Evolutionary conservation across 1,140 invertebrate species (phyloP), one percentile per base, ranked within the genome.

Genomic region (Drosophila aff.): DNA sequence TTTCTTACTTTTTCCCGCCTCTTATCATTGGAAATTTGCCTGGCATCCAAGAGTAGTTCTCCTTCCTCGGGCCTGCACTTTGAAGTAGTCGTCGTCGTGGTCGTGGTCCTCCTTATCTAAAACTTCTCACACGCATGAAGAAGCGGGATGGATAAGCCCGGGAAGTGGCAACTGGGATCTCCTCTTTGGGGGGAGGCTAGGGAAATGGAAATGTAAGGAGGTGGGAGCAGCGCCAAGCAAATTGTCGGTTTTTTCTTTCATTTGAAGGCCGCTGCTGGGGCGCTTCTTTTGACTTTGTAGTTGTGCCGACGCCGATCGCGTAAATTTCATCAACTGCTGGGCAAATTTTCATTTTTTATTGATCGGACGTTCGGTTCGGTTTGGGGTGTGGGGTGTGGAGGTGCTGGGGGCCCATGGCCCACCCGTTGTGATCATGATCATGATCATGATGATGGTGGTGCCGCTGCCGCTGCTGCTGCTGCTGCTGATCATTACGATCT

Each of bases 321-420:
- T 90, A 89, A 90, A 90, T 89, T 89, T 89, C 85, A 90, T 90
- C 85, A 90, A 89, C 81, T 90, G 85, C 85, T 91, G 81, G 74
- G 81, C 85, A 90, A 89, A 86, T 84, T 90, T 89, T 81, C 57
- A 55, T 53, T 66, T 81, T 77, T 81, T 81, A 73, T 81, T 81
- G 63, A 81, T 76, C 65, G 50, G 33, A 66, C 41, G 58, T 18
- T 52, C 47, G 47, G 40, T n/a, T 16, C 7, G 40, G 40, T 16
- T 15, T 6, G 43, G 43, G 43, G 41, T 18, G 7, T 23, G 7
- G 23, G 26, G 18, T 18, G n/a, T 18, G 4, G 10, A 4, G 18
- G 18, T 4, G 18, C 9, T 9, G 18, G 43, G 10, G 1, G 10
- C 38, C 38, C 15, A 16, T 40, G 44, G 79, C 67, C 82, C 82